These are phyloP conservation scores for Eulacestoma nigropectus DNA, from an alignment of 2,113 vertebrate genomes.

Conservation along the genomic window DNA sequence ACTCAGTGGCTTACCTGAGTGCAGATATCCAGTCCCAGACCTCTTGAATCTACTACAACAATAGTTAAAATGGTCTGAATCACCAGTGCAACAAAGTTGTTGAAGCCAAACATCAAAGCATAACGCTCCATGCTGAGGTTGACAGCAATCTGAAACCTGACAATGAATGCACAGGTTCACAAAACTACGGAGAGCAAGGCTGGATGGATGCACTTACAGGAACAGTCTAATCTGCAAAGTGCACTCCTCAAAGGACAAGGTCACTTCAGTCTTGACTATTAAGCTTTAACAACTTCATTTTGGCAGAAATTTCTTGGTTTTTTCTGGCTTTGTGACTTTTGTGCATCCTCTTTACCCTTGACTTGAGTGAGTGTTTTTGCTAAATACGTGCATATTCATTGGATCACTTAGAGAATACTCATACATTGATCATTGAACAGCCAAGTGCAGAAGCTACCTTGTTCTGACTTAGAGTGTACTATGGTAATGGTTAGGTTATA, in stretches of 20 bases:
- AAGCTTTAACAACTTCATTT: neutral
- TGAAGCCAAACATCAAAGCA: constrained; percentile 88
- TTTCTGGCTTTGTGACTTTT: neutral
- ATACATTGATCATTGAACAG: neutral
- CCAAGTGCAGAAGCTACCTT: neutral
- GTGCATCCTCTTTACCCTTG: neutral
- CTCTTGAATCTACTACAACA: constrained; percentile 81
- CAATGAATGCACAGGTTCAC: neutral
- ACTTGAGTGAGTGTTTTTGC: neutral
- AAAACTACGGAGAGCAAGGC: neutral
- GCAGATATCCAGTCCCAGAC: constrained; percentile 76
- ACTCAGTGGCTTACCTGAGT: constrained; percentile 76
- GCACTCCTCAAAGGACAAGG: neutral
- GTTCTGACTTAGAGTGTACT: neutral
- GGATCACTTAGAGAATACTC: neutral
- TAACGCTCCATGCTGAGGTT: constrained; percentile 87
- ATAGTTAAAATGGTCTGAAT: constrained; percentile 86
- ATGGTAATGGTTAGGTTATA: neutral
- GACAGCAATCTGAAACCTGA: constrained; percentile 87
- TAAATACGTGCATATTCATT: neutral
- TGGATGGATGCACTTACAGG: accelerated
- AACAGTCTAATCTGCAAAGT: neutral
- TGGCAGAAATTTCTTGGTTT: neutral
- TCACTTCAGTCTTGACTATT: neutral
- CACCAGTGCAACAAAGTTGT: constrained; percentile 82